phyloP scores from a whole-genome alignment of 2,113 vertebrate genomes.

The Perca fluviatilis region DNA sequence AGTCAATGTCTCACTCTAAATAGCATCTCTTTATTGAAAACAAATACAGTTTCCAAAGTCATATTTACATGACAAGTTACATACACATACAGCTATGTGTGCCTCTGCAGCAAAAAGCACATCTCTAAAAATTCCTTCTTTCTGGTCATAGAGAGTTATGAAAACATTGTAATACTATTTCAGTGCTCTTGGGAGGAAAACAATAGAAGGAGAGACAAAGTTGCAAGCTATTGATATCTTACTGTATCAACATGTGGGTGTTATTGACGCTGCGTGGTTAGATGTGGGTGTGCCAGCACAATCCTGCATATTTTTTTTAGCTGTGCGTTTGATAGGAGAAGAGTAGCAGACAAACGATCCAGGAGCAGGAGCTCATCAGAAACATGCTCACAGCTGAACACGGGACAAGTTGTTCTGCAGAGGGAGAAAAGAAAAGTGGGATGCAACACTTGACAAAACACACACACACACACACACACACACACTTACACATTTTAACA shows the following conservation, averaged over 20 bases:
- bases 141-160: not conserved
- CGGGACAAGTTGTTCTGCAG: constrained; percentile 71
- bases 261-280: constrained; percentile 25
- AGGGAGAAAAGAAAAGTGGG: constrained; percentile 50
- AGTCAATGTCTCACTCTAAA: not conserved
- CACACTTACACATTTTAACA: not conserved
- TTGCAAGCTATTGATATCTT: constrained; percentile 22
- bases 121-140: constrained; percentile 5
- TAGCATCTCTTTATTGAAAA: constrained; percentile 65
- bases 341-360: constrained; percentile 68
- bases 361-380: constrained; percentile 70
- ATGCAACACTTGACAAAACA: constrained; percentile 9
- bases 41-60: constrained; percentile 42
- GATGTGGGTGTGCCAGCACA: constrained; percentile 3
- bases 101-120: constrained; percentile 27
- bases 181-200: not conserved
- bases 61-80: constrained; percentile 24
- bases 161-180: constrained; percentile 1
- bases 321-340: constrained; percentile 51
- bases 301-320: constrained; percentile 34
- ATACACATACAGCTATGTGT: constrained; percentile 1
- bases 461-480: not conserved
- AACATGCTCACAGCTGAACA: constrained; percentile 83
- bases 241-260: not conserved
- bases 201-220: not conserved